Evolutionary conservation across 1,140 invertebrate species (phyloP), one percentile per base, ranked within the genome.

Genomic region (Harlomillsia oculata): DNA sequence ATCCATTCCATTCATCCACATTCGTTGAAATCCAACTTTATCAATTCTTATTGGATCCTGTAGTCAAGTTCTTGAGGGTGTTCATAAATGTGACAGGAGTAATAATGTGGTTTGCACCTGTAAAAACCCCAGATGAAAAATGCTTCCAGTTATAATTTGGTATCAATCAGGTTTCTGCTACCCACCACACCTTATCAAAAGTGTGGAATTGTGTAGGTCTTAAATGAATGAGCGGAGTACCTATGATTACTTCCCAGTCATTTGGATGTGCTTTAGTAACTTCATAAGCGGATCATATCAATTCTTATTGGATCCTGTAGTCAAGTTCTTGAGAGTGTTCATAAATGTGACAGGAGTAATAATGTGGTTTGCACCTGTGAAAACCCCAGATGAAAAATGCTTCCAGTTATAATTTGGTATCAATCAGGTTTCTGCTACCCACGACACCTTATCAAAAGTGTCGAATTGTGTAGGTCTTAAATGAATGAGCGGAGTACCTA

Each of bases 201-300:
- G n/a, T n/a, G n/a, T n/a, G n/a, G n/a, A n/a, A n/a, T n/a, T n/a
- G n/a, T n/a, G n/a, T n/a, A n/a, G n/a, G n/a, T n/a, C n/a, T n/a
- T n/a, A n/a, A n/a, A n/a, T 26, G 21, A 51, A 21, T 40, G 9
- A 18, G 45, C 14, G n/a, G 66, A 76, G 72, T 72, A 85, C 94
- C 97, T 62, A 99, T 84, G 62, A 99, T 87, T 23, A 99, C 92
- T 74, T 99, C 97, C 95, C 95, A 99, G 72, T 97, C 97, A 72
- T 97, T 97, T n/a, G n/a, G n/a, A 28, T 86, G 78, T 3, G 87
- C 82, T 66, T 87, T 87, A 32, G 94, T 97, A 6, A 99, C 94
- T 78, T 99, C 95, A 70, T 99, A 99, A 9, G 92, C 95, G 71
- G 85, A 89, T 64, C 97, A 82, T 72, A 99, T 92, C 21, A 39